Percentiles rank a stretch among this genome's conserved stretches.
phyloP scores from a whole-genome alignment of 37 sponge, comb jelly and placozoan species.

The Agelas oroides region DNA sequence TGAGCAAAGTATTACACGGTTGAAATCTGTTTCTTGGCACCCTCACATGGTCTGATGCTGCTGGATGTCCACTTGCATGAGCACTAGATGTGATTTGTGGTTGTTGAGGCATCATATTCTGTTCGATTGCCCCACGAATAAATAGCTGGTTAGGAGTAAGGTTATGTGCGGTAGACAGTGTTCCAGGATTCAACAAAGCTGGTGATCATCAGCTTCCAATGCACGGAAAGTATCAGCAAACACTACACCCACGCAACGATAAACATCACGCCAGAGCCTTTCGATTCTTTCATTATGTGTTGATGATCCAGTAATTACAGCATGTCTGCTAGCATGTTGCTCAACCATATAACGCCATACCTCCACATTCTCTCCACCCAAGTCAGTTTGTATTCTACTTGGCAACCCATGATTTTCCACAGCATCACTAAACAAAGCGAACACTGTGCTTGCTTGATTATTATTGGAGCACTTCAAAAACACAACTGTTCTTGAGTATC shows the following conservation, averaged over 20 bases:
- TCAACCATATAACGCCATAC: slow-evolving; percentile 30
- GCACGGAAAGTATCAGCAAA: slow-evolving; percentile 32
- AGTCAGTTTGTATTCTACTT: slow-evolving; percentile 31
- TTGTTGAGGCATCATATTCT: neutral
- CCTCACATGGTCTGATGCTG: neutral
- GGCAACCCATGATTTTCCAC: slow-evolving; percentile 46
- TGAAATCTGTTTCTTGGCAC: neutral
- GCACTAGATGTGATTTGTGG: neutral
- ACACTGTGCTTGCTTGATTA: slow-evolving; percentile 54
- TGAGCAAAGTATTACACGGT: neutral
- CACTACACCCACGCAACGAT: slow-evolving; percentile 14
- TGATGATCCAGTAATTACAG: slow-evolving; percentile 40
- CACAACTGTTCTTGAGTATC: slow-evolving; percentile 33
- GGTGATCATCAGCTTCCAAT: slow-evolving; percentile 26
- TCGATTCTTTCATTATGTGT: slow-evolving; percentile 70
- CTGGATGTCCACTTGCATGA: too few relatives aligned
- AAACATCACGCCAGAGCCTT: slow-evolving; percentile 64
- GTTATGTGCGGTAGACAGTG: slow-evolving; percentile 8
- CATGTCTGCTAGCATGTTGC: neutral
- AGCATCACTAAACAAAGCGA: slow-evolving; percentile 40
- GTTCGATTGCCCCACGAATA: neutral
- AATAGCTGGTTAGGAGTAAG: slow-evolving; percentile 16
- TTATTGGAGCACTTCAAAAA: slow-evolving; percentile 22
- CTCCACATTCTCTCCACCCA: slow-evolving; percentile 55
- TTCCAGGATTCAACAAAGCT: slow-evolving; percentile 19